Conservation (phyloP, 2,888 invertebrate genomes). For the Chelonus formosanus region DNA sequence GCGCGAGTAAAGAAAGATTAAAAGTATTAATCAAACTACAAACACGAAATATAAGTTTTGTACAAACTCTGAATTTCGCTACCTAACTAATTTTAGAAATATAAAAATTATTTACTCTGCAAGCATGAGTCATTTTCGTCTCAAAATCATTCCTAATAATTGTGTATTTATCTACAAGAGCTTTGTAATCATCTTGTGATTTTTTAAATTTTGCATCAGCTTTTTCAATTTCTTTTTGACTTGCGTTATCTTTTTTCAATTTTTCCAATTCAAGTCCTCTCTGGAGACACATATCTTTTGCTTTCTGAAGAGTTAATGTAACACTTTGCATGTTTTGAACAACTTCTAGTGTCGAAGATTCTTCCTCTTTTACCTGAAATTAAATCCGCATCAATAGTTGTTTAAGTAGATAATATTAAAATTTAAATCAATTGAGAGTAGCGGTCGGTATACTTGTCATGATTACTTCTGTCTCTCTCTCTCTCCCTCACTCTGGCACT, state of each 20-base stretch:
- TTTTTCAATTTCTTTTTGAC: conserved; percentile 92
- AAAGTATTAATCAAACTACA: too few relatives aligned
- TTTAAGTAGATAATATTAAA: too few relatives aligned
- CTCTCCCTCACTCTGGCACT: too few relatives aligned
- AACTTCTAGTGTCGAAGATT: conserved; percentile 89
- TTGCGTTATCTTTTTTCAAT: conserved; percentile 87
- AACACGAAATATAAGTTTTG: too few relatives aligned
- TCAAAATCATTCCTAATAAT: conserved; percentile 93
- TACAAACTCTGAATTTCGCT: too few relatives aligned
- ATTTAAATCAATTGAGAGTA: too few relatives aligned
- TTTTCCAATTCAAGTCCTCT: conserved; percentile 90
- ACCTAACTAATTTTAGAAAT: too few relatives aligned
- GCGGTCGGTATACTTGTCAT: too few relatives aligned
- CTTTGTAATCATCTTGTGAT: conserved; percentile 93
- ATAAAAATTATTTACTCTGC: conserved; percentile 71
- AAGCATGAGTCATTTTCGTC: conserved; percentile 91
- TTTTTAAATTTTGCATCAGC: conserved; percentile 91
- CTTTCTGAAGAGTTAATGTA: conserved; percentile 86
- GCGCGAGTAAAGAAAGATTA: too few relatives aligned
- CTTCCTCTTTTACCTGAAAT: conserved; percentile 86
- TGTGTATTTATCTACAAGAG: conserved; percentile 91
- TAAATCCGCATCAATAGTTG: background rate
- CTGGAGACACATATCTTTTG: conserved; percentile 90
- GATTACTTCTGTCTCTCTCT: too few relatives aligned
- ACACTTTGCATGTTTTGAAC: conserved; percentile 88